These are phyloP conservation scores for Acronicta aceris DNA, from an alignment of 2,888 invertebrate genomes.

Conservation along the genomic window DNA sequence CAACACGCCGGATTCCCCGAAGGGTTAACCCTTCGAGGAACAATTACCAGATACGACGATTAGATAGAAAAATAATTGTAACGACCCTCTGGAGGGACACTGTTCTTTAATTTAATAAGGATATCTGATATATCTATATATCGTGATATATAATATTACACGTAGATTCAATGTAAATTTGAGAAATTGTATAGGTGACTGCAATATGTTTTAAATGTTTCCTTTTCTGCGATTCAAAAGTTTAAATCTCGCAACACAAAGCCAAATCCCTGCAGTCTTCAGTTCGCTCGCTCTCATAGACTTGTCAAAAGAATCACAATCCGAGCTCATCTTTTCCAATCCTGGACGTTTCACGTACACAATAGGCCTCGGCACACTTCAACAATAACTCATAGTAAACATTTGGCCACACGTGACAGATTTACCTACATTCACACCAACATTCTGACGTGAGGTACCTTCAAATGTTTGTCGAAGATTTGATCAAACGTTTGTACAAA, in stretches of 20 bases:
- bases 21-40: no score
- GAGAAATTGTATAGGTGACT: no score
- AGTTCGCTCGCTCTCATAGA: constrained; percentile 7
- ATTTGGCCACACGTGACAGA: constrained; percentile 38
- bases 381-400: constrained; percentile 45
- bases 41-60: no score
- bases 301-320: constrained; percentile 19
- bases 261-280: constrained; percentile 18
- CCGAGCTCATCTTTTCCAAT: constrained; percentile 17
- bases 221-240: no score
- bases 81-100: no score
- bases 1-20: no score
- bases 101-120: no score
- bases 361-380: constrained; percentile 35
- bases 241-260: constrained; percentile 25
- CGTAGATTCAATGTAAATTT: no score
- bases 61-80: no score
- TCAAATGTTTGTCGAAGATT: constrained; percentile 17
- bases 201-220: no score
- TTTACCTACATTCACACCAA: constrained; percentile 30
- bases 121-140: no score
- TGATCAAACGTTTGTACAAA: constrained; percentile 30
- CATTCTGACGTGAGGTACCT: neutral
- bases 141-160: no score
- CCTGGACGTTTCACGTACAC: constrained; percentile 25